phyloP scores from a whole-genome alignment of 1,140 invertebrate species.

The roundworm (Caenorhabditis elegans) region DNA sequence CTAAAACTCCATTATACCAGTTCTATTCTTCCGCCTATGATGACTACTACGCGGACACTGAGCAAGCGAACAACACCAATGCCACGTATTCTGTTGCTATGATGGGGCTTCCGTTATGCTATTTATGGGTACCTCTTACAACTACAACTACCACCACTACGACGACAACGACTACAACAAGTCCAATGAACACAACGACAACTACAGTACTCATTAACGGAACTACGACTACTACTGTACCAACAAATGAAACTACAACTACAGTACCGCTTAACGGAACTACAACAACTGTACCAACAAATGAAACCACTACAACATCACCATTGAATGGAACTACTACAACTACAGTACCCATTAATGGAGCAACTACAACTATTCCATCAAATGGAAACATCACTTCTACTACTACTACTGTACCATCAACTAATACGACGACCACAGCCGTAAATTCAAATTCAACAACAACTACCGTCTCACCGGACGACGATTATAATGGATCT shows the following conservation, averaged over 20 bases:
- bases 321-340: conserved; percentile 8
- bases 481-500: not conserved
- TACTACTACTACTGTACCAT: too few species aligned
- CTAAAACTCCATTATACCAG: not conserved
- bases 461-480: not conserved
- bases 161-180: not conserved
- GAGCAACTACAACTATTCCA: not conserved
- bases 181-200: not conserved
- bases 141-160: conserved; percentile 22
- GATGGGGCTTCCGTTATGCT: conserved; percentile 9
- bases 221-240: not conserved
- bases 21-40: not conserved
- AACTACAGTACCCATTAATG: not conserved
- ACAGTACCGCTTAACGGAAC: not conserved
- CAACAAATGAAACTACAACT: not conserved
- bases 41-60: not conserved
- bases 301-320: not conserved
- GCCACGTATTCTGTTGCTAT: conserved; percentile 16
- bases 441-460: too few species aligned
- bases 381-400: too few species aligned
- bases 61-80: not conserved
- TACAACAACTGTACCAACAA: not conserved
- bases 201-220: conserved; percentile 4
- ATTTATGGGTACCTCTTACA: not conserved
- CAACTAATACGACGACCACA: too few species aligned